Conservation (phyloP, 2,797 vertebrate genomes). For the Sphenodon punctatus region DNA sequence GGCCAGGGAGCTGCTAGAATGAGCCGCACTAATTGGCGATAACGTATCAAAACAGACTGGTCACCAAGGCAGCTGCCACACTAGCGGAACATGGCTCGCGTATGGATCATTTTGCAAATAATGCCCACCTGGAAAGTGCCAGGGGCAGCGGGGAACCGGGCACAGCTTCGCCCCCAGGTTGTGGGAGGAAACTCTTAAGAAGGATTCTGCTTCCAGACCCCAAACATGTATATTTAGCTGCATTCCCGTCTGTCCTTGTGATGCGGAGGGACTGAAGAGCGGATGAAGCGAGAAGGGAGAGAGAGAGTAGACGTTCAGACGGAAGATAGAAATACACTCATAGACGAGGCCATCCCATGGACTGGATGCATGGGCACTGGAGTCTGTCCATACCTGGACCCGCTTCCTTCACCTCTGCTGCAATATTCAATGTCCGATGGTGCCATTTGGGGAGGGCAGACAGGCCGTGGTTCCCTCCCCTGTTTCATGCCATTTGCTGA, state of each 20-base stretch:
- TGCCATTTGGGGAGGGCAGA: too few species aligned
- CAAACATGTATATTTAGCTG: too few species aligned
- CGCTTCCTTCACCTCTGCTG: constrained; percentile 45
- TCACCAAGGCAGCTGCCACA: background rate
- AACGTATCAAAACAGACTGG: background rate
- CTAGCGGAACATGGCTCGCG: background rate
- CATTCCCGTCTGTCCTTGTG: too few species aligned
- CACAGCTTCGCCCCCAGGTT: too few species aligned
- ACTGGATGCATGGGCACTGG: constrained; percentile 34
- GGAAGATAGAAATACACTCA: background rate
- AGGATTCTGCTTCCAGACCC: too few species aligned
- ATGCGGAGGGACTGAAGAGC: constrained; percentile 38
- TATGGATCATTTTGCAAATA: constrained; percentile 17
- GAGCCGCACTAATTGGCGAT: background rate
- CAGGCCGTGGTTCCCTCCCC: too few species aligned
- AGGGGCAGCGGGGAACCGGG: background rate
- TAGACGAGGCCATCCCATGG: constrained; percentile 24
- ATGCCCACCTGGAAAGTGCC: background rate
- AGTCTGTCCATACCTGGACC: too few species aligned
- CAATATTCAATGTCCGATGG: constrained; percentile 50
- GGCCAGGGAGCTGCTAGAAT: background rate
- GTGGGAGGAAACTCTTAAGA: too few species aligned
- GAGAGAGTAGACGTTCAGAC: constrained; percentile 17
- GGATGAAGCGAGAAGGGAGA: constrained; percentile 38
- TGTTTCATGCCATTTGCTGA: too few species aligned